Evolutionary conservation across 2,797 vertebrate genomes (phyloP).

Genomic region (Xyrichtys novacula): DNA sequence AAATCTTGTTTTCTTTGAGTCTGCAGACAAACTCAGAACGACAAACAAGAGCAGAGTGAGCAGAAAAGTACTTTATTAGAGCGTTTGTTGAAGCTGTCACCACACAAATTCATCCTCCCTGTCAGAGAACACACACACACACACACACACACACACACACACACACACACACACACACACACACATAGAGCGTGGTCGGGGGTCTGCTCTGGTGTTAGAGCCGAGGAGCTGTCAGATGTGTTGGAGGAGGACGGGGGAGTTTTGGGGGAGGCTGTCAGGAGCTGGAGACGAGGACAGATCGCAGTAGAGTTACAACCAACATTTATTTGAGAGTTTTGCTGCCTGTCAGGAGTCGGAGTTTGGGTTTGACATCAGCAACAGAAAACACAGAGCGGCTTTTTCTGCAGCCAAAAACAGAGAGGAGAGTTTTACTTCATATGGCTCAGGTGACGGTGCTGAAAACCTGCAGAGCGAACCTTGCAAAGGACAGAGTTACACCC

Average conservation of each 20-base stretch:
- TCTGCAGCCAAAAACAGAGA: constrained; percentile 7
- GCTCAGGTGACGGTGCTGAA: constrained; percentile 13
- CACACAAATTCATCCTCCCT: constrained; percentile 65
- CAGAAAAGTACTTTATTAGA: constrained; percentile 77
- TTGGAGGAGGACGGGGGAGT: constrained; percentile 9
- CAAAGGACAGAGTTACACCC: not conserved
- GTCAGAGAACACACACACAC: constrained; percentile 54
- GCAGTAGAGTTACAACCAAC: constrained; percentile 80
- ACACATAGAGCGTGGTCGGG: constrained; percentile 30
- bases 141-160: constrained; percentile 1
- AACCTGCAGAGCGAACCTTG: not conserved
- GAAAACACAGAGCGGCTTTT: constrained; percentile 61
- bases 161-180: constrained; percentile 21
- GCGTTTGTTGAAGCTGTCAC: constrained; percentile 75
- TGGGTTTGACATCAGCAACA: constrained; percentile 58
- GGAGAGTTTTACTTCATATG: constrained; percentile 42
- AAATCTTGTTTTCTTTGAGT: constrained; percentile 36
- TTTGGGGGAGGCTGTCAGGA: constrained; percentile 49
- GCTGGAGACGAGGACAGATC: constrained; percentile 66
- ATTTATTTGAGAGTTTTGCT: constrained; percentile 69
- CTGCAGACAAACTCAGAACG: constrained; percentile 34
- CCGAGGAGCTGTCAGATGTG: constrained; percentile 61
- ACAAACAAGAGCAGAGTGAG: constrained; percentile 56
- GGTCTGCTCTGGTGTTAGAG: constrained; percentile 55
- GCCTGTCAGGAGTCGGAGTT: constrained; percentile 64